These are phyloP conservation scores for Poeciliopsis turneri DNA, from an alignment of 2,797 vertebrate genomes.

Conservation along the genomic window DNA sequence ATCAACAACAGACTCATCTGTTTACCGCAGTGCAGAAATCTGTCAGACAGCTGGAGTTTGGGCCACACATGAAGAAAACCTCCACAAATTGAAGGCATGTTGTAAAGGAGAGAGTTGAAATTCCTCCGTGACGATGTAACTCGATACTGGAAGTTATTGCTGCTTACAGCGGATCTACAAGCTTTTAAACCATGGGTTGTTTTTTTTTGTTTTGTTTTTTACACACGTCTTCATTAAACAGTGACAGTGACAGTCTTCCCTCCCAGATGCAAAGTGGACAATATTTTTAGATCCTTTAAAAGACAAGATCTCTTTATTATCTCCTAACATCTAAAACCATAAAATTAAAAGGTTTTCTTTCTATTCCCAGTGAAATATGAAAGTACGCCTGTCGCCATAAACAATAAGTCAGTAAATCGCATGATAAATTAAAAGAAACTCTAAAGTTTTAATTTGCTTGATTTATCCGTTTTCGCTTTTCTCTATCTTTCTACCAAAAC, in stretches of 20 bases:
- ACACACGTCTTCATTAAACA: background rate
- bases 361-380: background rate
- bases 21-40: background rate
- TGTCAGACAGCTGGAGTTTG: slow-evolving; percentile 4
- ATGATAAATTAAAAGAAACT: too few species aligned
- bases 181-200: background rate
- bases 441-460: too few species aligned
- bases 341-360: background rate
- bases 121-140: background rate
- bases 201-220: background rate
- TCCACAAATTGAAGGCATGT: background rate
- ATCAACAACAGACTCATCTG: background rate
- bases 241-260: too few species aligned
- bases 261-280: too few species aligned
- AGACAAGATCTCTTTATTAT: background rate
- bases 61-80: background rate
- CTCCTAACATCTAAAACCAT: background rate
- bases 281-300: background rate
- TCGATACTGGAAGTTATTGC: background rate
- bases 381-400: too few species aligned
- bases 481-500: too few species aligned
- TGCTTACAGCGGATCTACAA: background rate
- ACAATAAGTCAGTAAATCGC: too few species aligned
- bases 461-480: background rate
- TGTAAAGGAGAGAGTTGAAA: background rate